Percentiles rank a stretch among this genome's conserved stretches.
Conservation (phyloP, 2,797 vertebrate genomes). For the Morelia viridis region DNA sequence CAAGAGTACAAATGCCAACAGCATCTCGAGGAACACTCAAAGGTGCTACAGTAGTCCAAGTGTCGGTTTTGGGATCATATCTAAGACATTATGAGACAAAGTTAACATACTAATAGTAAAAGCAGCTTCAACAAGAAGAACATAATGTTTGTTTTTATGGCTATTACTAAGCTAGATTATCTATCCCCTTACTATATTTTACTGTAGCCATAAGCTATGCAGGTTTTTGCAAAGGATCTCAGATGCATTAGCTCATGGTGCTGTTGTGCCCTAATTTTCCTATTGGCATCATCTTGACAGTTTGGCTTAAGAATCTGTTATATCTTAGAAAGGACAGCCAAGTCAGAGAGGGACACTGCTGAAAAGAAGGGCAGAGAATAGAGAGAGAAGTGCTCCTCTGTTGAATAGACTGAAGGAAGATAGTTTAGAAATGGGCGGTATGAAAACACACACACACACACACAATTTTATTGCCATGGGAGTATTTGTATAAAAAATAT, state of each 20-base stretch:
- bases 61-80: slow-evolving; percentile 94
- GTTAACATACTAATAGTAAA: neutral
- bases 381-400: neutral
- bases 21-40: slow-evolving; percentile 90
- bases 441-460: too few species aligned
- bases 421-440: neutral
- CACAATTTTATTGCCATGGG: neutral
- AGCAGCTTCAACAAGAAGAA: neutral
- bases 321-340: neutral
- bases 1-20: slow-evolving; percentile 89
- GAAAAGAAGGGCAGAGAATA: neutral
- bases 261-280: neutral
- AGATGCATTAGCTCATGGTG: neutral
- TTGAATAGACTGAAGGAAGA: neutral
- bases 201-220: neutral
- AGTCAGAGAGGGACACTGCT: neutral
- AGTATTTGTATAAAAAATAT: neutral
- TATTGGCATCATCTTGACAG: neutral
- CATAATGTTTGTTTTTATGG: neutral
- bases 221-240: neutral
- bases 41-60: slow-evolving; percentile 92
- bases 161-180: neutral
- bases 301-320: neutral
- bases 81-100: slow-evolving; percentile 65
- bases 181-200: neutral